Base-by-base conservation (phyloP, 1,140 invertebrate genomes). In the Drosophila ercepeae region DNA sequence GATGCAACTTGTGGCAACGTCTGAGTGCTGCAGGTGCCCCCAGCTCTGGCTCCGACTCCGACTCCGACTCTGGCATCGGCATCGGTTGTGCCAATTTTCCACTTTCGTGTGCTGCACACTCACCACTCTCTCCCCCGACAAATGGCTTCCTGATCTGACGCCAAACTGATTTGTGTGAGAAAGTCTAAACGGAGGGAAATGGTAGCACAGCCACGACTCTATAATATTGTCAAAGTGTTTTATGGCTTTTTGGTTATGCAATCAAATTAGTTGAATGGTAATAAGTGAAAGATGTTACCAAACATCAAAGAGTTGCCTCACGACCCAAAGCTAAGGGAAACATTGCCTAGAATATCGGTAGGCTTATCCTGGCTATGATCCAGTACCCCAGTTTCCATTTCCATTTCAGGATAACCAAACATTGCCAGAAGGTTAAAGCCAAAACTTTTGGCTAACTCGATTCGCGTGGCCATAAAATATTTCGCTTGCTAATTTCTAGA, bases 211-310 rank as follows among this genome's bases (percentile, higher is more conserved):
- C 49, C 68, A 50, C 69, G 36, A 79, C 71, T 71, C 74, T 72
- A 84, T 84, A 86, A 84, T 75, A 65, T 79, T 76, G 81, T 86
- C 81, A 84, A 75, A 72, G 76, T 84, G 72, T 86, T 84, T 84
- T 84, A 84, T 84, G 79, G 76, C 36, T 48, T 29, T 74, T 41
- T 19, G 55, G 81, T 83, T 83, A 83, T 72, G 79, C 81, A 83
- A 83, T 69, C 72, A 67, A 75, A 74, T 75, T 74, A 72, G 57
- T 61, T 49, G 58, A 72, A 53, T 49, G 49, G 52, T 72, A 45
- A 72, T 63, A 72, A 72, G 46, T 67, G 60, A 67, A 67, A 67
- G 63, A 67, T 67, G 60, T 67, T 67, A 52, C 3, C 27, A 25
- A 39, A 19, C 16, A 42, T 52, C 59, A 27, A 23, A 65, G 45